Conservation (phyloP, 2,888 invertebrate species). For the Drosophila planitibia region DNA sequence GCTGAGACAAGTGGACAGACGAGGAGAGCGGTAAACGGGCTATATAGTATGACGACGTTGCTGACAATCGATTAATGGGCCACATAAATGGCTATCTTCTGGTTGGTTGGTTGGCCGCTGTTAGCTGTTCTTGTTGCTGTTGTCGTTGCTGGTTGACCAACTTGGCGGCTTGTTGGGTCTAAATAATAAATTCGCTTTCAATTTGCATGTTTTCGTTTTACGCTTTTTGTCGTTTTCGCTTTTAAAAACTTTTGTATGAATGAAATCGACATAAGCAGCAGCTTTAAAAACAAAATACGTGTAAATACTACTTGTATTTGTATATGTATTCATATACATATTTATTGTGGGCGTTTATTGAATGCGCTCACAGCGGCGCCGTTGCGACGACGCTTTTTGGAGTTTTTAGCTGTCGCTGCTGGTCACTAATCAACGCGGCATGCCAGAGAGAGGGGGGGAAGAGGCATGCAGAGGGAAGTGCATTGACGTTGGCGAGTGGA, state of each 20-base stretch:
- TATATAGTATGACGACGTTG: slow-evolving; percentile 58
- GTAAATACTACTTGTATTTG: slow-evolving; percentile 3
- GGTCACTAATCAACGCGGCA: slow-evolving; percentile 40
- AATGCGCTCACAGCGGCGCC: slow-evolving; percentile 74
- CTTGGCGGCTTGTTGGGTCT: slow-evolving; percentile 33
- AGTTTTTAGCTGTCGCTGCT: slow-evolving; percentile 25
- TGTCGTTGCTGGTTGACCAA: slow-evolving; percentile 32
- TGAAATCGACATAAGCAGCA: slow-evolving; percentile 54
- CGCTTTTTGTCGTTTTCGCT: slow-evolving; percentile 47
- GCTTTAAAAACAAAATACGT: slow-evolving; percentile 39
- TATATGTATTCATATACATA: slow-evolving; percentile 16
- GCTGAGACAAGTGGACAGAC: slow-evolving; percentile 4
- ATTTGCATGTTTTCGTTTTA: slow-evolving; percentile 70
- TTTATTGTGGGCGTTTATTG: slow-evolving; percentile 62
- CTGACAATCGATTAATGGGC: slow-evolving; percentile 79
- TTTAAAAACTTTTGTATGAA: slow-evolving; percentile 55
- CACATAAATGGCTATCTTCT: slow-evolving; percentile 78
- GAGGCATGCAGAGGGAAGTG: slow-evolving; percentile 21
- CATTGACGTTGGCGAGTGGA: slow-evolving; percentile 72
- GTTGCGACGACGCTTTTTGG: slow-evolving; percentile 59
- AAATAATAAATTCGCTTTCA: slow-evolving; percentile 71
- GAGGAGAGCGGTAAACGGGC: slow-evolving; percentile 20
- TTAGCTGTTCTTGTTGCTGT: slow-evolving; percentile 4
- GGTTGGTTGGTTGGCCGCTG: slow-evolving; percentile 62
- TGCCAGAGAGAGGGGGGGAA: slow-evolving; percentile 10